Percentiles rank a stretch among this genome's conserved stretches.
Conservation (phyloP, 2,113 vertebrate species). For the Desmodus rotundus region DNA sequence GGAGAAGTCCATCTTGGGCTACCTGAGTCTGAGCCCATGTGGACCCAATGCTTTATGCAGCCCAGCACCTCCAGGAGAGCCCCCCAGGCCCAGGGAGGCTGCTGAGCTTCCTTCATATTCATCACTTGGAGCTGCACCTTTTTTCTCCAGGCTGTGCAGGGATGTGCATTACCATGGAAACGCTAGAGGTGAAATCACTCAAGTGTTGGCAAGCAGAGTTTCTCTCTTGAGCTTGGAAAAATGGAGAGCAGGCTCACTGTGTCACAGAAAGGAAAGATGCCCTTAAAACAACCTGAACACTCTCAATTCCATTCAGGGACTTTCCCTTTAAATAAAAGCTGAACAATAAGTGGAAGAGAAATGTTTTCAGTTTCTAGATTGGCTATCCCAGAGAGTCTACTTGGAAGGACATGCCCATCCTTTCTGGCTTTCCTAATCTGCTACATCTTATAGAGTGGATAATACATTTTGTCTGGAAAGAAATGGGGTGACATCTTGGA, state of each 20-base stretch:
- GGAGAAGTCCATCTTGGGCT: neutral
- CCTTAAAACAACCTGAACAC: slow-evolving; percentile 55
- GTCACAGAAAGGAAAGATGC: slow-evolving; percentile 64
- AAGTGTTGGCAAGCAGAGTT: slow-evolving; percentile 71
- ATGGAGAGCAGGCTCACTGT: slow-evolving; percentile 53
- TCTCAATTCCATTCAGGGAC: slow-evolving; percentile 43
- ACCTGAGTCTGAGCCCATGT: neutral
- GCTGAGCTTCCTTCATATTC: slow-evolving; percentile 48
- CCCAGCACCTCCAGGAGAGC: neutral
- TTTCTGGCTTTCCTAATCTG: slow-evolving; percentile 45
- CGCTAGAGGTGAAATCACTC: slow-evolving; percentile 75
- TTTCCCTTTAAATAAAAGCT: slow-evolving; percentile 60
- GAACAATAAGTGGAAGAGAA: slow-evolving; percentile 53
- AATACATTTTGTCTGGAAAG: slow-evolving; percentile 15
- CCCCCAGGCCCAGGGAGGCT: neutral
- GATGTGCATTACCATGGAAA: slow-evolving; percentile 74
- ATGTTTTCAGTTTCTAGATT: slow-evolving; percentile 25
- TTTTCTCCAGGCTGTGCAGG: slow-evolving; percentile 64
- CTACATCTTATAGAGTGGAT: slow-evolving; percentile 15
- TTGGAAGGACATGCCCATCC: slow-evolving; percentile 38
- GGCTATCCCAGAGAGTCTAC: neutral
- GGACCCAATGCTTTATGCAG: neutral
- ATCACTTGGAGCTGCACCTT: slow-evolving; percentile 70
- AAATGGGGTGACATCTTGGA: neutral
- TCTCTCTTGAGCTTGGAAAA: slow-evolving; percentile 70